These are phyloP conservation scores for Threskiornis aethiopicus DNA, from an alignment of 2,797 vertebrate species.

Conservation along the genomic window DNA sequence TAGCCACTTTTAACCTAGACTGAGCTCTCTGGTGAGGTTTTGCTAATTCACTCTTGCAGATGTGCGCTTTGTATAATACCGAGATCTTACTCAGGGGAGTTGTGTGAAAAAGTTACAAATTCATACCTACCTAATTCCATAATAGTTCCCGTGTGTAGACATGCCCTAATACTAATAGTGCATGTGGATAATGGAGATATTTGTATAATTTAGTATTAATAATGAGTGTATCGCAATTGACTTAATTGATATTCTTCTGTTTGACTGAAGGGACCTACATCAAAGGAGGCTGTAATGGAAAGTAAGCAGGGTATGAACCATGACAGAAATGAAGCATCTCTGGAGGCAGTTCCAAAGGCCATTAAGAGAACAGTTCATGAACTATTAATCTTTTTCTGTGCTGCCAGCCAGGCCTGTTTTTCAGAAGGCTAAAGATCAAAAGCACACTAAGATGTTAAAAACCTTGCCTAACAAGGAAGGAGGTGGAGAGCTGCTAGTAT, in stretches of 20 bases:
- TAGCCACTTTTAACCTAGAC: background rate
- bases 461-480: background rate
- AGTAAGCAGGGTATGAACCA: background rate
- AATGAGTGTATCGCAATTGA: background rate
- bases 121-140: background rate
- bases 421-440: background rate
- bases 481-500: background rate
- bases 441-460: background rate
- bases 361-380: conserved; percentile 29
- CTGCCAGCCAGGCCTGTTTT: background rate
- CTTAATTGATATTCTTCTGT: background rate
- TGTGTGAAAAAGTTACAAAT: background rate
- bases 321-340: background rate
- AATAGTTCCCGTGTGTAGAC: background rate
- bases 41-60: background rate
- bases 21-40: background rate
- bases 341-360: background rate
- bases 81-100: background rate
- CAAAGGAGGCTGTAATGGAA: conserved; percentile 13
- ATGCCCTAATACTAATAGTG: background rate
- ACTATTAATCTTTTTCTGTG: background rate
- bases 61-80: background rate
- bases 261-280: background rate
- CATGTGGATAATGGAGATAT: background rate
- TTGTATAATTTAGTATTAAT: conserved; percentile 1